Conservation (phyloP, 2,113 vertebrate genomes). For the Cephalopholis sonnerati region DNA sequence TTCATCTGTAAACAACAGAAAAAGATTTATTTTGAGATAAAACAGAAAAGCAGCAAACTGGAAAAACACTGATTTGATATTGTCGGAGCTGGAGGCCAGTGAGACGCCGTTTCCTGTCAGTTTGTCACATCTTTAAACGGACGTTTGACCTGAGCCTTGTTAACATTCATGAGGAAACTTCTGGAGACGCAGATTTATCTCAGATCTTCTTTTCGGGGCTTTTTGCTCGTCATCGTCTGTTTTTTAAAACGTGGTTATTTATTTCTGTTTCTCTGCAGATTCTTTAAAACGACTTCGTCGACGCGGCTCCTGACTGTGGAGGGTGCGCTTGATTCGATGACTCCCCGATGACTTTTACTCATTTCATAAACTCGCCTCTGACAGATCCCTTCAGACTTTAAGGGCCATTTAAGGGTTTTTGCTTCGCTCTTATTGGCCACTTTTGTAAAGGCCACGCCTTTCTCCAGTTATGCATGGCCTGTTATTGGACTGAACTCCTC, state of each 20-base stretch:
- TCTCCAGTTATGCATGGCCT: slow-evolving; percentile 57
- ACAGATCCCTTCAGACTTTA: slow-evolving; percentile 2
- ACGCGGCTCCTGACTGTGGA: background rate
- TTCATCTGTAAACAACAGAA: too few species aligned
- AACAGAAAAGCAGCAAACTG: background rate
- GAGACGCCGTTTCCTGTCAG: background rate
- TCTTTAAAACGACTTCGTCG: background rate
- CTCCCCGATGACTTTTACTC: background rate
- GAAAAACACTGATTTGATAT: background rate
- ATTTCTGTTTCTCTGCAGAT: slow-evolving; percentile 17
- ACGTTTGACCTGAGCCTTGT: slow-evolving; percentile 1
- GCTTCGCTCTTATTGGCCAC: slow-evolving; percentile 54
- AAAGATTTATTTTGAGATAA: background rate
- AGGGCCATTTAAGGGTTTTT: slow-evolving; percentile 10
- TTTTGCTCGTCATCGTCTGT: background rate
- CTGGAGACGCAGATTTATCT: background rate
- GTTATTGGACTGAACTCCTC: slow-evolving; percentile 28
- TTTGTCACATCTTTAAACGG: background rate
- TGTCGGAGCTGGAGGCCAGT: too few species aligned
- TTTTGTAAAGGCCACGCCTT: slow-evolving; percentile 55
- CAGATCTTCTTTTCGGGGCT: background rate
- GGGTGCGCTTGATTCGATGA: background rate
- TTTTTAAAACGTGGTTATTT: slow-evolving; percentile 13
- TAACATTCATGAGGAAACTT: slow-evolving; percentile 6
- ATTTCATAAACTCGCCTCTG: slow-evolving; percentile 1